Evolutionary conservation across 1,140 invertebrate genomes (phyloP), one percentile per base, ranked within the genome.

Genomic region (Neoseiulus cucumeris): DNA sequence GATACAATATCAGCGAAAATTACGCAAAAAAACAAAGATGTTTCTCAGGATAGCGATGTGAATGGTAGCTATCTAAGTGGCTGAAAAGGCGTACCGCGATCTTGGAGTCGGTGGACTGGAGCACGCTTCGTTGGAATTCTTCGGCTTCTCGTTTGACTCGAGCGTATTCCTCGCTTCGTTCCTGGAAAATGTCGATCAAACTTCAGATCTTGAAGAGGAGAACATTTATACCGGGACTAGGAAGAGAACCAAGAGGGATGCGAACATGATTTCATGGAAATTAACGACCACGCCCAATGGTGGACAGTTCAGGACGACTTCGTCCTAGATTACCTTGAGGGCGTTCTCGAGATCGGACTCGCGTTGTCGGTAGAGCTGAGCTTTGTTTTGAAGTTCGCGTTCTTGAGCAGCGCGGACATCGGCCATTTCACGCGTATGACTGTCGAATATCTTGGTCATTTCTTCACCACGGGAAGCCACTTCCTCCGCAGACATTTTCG

Each of bases 71-170:
- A n/a, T n/a, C n/a, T n/a, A n/a, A n/a, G n/a, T n/a, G n/a, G n/a
- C n/a, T n/a, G n/a, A n/a, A n/a, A n/a, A n/a, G n/a, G n/a, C 51
- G 14, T 59, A 59, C 51, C 4, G 51, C 51, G 22, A 59, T 59
- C 22, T 59, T 59, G 17, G 51, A 59, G 33, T 59, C 51, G 25
- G 51, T 59, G 25, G 51, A 59, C 22, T 59, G 51, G 2, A 59
- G 22, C 25, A 59, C 51, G 51, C 51, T 59, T 20, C 51, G 25
- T 25, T 59, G 51, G 51, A 59, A 59, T 17, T 59, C 51, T 9
- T 59, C 51, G 22, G 51, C 51, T 33, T 59, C 51, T 17, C 51
- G 51, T 59, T 59, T 59, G 25, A 59, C 51, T 9, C 51, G 51
- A 20, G 17, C 4, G 51, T 59, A 59, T 25, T 59, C 51, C 9